Evolutionary conservation across 2,888 invertebrate genomes (phyloP).

Genomic region (Cylindroiulus punctatus): DNA sequence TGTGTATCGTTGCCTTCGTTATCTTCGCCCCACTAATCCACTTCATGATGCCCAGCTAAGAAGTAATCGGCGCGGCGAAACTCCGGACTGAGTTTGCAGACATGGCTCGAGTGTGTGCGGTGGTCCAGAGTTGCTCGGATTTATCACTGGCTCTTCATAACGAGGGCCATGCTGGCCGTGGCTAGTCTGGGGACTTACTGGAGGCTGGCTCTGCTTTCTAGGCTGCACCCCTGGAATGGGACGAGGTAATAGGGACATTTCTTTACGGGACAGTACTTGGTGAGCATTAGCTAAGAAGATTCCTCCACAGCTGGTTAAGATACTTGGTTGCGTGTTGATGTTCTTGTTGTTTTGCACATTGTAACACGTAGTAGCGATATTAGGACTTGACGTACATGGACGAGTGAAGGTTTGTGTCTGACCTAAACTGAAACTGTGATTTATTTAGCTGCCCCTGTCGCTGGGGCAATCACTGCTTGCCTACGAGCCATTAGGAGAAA

Average conservation of each 20-base stretch:
- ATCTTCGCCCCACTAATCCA: conserved; percentile 55
- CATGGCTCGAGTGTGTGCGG: background rate
- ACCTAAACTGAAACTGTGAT: too few species aligned
- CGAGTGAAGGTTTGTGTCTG: too few species aligned
- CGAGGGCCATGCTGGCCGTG: background rate
- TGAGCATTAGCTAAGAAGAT: too few species aligned
- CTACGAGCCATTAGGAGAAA: too few species aligned
- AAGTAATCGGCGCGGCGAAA: background rate
- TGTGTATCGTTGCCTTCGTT: conserved; percentile 54
- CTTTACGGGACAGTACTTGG: background rate
- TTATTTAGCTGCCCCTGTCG: too few species aligned
- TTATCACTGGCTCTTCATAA: background rate
- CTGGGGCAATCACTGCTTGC: too few species aligned
- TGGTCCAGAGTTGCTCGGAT: conserved; percentile 8
- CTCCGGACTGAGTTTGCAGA: background rate
- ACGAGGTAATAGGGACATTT: background rate
- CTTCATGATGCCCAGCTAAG: conserved; percentile 52
- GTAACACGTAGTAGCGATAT: too few species aligned
- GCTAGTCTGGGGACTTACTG: background rate
- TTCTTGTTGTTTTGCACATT: too few species aligned
- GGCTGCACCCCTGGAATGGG: background rate
- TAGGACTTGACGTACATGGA: too few species aligned
- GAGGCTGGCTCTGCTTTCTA: background rate
- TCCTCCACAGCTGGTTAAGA: too few species aligned
- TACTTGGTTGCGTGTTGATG: too few species aligned